A percentile compares a stretch with the other conserved stretches of the same genome.
Evolutionary conservation across 2,888 invertebrate species (phyloP).

Genomic region (Coelopa pilipes): DNA sequence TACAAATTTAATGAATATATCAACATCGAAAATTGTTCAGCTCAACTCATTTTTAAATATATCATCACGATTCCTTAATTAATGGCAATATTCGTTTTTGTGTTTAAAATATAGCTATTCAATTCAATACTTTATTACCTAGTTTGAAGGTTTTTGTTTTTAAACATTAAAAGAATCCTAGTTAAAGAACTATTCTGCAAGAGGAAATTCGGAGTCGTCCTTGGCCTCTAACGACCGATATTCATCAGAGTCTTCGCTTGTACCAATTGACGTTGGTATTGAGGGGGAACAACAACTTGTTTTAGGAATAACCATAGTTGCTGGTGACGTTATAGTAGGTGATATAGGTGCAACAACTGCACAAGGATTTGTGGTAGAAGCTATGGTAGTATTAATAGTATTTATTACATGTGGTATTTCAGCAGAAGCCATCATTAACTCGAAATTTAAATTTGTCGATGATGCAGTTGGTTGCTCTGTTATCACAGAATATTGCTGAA

Average conservation of each 20-base stretch:
- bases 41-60: too few relatives aligned
- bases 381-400: slow-evolving; percentile 48
- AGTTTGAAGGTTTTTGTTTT: slow-evolving; percentile 1
- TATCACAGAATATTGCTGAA: slow-evolving; percentile 64
- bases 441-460: slow-evolving; percentile 58
- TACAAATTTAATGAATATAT: too few relatives aligned
- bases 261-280: slow-evolving; percentile 46
- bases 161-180: neutral
- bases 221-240: slow-evolving; percentile 66
- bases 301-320: slow-evolving; percentile 38
- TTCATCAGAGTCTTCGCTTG: slow-evolving; percentile 66
- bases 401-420: slow-evolving; percentile 45
- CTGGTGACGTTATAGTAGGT: slow-evolving; percentile 27
- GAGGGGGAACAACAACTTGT: slow-evolving; percentile 44
- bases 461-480: slow-evolving; percentile 66
- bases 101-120: too few relatives aligned
- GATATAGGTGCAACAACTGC: slow-evolving; percentile 41
- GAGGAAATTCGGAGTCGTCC: slow-evolving; percentile 62
- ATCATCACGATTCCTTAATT: too few relatives aligned
- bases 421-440: slow-evolving; percentile 61
- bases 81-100: too few relatives aligned
- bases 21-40: too few relatives aligned
- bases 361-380: slow-evolving; percentile 38
- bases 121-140: slow-evolving; percentile 12
- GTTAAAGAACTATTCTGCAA: slow-evolving; percentile 55